Percentiles rank a stretch among this genome's conserved stretches.
Conservation (phyloP, 2,888 invertebrate species). For the Argyresthia albistria region DNA sequence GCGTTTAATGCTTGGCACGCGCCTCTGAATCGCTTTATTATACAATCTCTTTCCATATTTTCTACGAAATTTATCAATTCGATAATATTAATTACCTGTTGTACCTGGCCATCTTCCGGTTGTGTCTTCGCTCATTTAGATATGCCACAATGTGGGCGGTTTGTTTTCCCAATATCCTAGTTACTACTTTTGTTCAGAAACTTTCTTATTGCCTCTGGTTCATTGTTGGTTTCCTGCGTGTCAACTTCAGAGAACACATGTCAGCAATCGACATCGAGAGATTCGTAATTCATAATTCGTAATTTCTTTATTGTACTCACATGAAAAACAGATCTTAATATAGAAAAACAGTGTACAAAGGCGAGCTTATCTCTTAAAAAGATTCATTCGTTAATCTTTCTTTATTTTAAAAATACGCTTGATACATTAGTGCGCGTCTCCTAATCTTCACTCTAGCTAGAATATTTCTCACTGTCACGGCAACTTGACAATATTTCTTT, state of each 20-base stretch:
- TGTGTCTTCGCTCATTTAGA: slow-evolving; percentile 31
- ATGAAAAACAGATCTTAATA: too few species aligned
- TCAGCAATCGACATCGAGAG: slow-evolving; percentile 27
- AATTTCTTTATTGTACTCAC: too few species aligned
- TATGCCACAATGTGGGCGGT: slow-evolving; percentile 41
- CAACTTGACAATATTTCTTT: slow-evolving; percentile 41
- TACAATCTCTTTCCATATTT: slow-evolving; percentile 44
- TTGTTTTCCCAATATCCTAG: slow-evolving; percentile 7
- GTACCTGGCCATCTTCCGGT: slow-evolving; percentile 43
- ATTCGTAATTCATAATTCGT: too few species aligned
- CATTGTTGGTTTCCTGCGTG: slow-evolving; percentile 12
- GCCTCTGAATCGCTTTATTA: slow-evolving; percentile 52
- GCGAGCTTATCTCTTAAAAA: too few species aligned
- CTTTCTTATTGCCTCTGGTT: slow-evolving; percentile 19
- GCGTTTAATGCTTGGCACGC: slow-evolving; percentile 47
- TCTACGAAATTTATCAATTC: slow-evolving; percentile 37
- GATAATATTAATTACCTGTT: slow-evolving; percentile 54
- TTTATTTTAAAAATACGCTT: slow-evolving; percentile 33
- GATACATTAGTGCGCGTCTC: slow-evolving; percentile 48
- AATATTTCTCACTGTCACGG: slow-evolving; percentile 52
- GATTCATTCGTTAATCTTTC: slow-evolving; percentile 39
- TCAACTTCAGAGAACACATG: slow-evolving; percentile 9
- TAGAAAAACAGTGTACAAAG: too few species aligned
- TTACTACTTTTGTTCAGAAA: slow-evolving; percentile 18
- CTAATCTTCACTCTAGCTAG: slow-evolving; percentile 45